Conservation (phyloP, 2,888 invertebrate genomes). For the Nycteola revayana region DNA sequence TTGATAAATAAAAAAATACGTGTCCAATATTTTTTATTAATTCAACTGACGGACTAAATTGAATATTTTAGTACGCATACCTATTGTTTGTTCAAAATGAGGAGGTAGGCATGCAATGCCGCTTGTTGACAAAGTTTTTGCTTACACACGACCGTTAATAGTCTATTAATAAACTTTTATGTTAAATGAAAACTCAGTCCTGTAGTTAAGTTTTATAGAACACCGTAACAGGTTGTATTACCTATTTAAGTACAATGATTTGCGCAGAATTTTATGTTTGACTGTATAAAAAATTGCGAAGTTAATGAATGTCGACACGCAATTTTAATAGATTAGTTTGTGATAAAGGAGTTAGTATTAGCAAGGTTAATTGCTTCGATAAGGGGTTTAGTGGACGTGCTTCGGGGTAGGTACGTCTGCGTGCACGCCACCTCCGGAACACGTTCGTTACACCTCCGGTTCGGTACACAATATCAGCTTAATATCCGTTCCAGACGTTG, state of each 20-base stretch:
- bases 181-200: too few species aligned
- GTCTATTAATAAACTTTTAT: constrained; percentile 20
- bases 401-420: constrained; percentile 14
- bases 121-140: constrained; percentile 40
- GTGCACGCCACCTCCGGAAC: constrained; percentile 31
- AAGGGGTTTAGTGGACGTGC: constrained; percentile 20
- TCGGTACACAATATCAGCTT: too few species aligned
- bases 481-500: too few species aligned
- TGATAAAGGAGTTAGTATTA: constrained; percentile 29
- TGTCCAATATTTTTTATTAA: too few species aligned
- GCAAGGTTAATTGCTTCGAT: constrained; percentile 32
- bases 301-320: constrained; percentile 41
- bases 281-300: constrained; percentile 7
- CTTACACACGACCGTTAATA: constrained; percentile 31
- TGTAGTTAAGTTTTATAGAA: too few species aligned
- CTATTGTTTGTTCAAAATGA: constrained; percentile 30
- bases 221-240: too few species aligned
- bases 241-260: too few species aligned
- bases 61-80: constrained; percentile 18
- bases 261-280: constrained; percentile 9
- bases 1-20: too few species aligned
- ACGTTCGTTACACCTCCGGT: not conserved
- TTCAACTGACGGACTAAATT: too few species aligned
- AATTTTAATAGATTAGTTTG: constrained; percentile 24
- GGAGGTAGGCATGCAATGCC: constrained; percentile 23